A percentile compares a stretch with the other conserved stretches of the same genome.
These are phyloP conservation scores for Lasioglossum marginatum DNA, from an alignment of 2,888 invertebrate genomes.

Conservation along the genomic window DNA sequence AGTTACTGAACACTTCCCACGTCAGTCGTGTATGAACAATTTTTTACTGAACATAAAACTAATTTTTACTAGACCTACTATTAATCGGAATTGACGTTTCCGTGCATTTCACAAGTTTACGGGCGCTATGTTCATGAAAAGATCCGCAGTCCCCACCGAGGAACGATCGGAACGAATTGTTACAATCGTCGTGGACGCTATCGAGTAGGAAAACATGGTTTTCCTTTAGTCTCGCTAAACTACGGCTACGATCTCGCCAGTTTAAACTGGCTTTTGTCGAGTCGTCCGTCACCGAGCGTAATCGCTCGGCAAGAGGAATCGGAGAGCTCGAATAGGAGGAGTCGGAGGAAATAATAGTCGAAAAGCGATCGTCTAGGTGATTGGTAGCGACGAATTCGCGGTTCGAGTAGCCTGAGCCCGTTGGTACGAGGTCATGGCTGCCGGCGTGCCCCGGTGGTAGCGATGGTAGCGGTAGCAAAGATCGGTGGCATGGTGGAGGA, in stretches of 20 bases:
- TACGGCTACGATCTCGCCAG: background rate
- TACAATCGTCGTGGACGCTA: background rate
- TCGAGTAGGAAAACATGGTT: background rate
- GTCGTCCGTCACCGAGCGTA: background rate
- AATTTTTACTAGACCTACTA: background rate
- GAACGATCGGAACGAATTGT: no score
- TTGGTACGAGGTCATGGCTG: slow-evolving; percentile 71
- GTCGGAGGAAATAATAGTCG: background rate
- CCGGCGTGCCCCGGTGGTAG: slow-evolving; percentile 26
- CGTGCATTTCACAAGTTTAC: no score
- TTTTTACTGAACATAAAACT: no score
- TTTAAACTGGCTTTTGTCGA: background rate
- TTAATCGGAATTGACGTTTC: no score
- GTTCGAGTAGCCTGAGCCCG: slow-evolving; percentile 20
- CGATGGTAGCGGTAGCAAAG: slow-evolving; percentile 24
- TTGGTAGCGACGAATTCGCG: slow-evolving; percentile 52
- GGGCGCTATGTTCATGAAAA: no score
- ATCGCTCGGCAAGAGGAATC: background rate
- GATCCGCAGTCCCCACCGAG: no score
- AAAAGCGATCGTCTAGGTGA: slow-evolving; percentile 2
- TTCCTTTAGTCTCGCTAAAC: background rate
- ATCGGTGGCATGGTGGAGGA: slow-evolving; percentile 60
- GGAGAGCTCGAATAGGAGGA: background rate
- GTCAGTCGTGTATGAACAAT: background rate
- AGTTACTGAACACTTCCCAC: no score